Percentiles rank a stretch among this genome's conserved stretches.
Conservation (phyloP, 2,888 invertebrate genomes). For the Deroplatys truncata region DNA sequence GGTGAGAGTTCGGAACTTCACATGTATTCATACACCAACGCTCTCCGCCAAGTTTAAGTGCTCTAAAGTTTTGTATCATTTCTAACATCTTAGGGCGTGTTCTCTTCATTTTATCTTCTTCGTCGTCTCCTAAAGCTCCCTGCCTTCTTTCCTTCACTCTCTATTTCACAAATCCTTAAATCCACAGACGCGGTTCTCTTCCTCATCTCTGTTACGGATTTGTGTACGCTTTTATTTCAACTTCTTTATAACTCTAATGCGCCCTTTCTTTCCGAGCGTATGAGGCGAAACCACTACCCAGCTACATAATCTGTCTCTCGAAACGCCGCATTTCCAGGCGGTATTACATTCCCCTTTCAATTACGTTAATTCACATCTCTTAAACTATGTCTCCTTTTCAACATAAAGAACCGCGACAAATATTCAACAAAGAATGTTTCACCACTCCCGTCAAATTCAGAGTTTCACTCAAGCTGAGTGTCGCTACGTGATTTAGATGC, state of each 20-base stretch:
- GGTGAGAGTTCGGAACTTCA: too few relatives aligned
- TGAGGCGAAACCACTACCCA: background rate
- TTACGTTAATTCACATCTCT: background rate
- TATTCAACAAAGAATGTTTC: too few relatives aligned
- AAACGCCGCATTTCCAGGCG: too few relatives aligned
- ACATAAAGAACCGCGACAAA: background rate
- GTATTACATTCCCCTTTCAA: too few relatives aligned
- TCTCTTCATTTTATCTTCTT: background rate
- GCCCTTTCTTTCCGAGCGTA: background rate
- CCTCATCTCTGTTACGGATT: background rate
- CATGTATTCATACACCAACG: background rate
- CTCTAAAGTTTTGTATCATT: background rate
- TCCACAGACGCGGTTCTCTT: background rate
- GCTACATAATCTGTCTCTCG: background rate
- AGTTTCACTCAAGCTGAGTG: too few relatives aligned
- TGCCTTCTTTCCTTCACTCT: background rate
- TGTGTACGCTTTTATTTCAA: background rate
- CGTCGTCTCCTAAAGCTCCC: background rate
- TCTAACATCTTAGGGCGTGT: background rate
- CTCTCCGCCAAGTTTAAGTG: background rate
- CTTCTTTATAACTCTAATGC: background rate
- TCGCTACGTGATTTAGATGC: too few relatives aligned
- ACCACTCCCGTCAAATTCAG: too few relatives aligned
- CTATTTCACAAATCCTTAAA: background rate
- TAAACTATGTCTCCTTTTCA: background rate